These are phyloP conservation scores for Dendrocincla fuliginosa DNA, from an alignment of 2,797 vertebrate genomes.

Conservation along the genomic window DNA sequence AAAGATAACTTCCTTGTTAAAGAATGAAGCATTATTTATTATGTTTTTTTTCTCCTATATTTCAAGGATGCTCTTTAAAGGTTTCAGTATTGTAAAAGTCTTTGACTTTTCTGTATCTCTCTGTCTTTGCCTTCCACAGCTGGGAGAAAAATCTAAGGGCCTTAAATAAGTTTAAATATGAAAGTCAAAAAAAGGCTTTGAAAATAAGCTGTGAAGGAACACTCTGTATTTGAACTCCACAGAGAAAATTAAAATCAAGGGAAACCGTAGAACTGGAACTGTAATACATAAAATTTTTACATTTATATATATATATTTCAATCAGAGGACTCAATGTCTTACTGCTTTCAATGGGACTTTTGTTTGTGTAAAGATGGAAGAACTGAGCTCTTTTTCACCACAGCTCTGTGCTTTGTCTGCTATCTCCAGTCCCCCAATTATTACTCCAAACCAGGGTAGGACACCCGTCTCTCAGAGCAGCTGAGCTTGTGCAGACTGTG, in stretches of 20 bases:
- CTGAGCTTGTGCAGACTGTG: fast-evolving
- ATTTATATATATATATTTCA: constrained; percentile 18
- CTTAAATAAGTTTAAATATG: constrained; percentile 49
- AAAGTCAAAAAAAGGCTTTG: constrained; percentile 46
- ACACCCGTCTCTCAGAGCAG: background rate
- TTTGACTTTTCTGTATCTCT: constrained; percentile 17
- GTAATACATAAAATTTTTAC: constrained; percentile 23
- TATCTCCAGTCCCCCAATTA: background rate
- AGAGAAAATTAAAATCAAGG: constrained; percentile 50
- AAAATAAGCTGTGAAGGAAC: constrained; percentile 54
- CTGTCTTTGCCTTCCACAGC: constrained; percentile 25
- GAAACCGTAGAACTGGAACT: background rate
- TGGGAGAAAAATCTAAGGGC: constrained; percentile 39
- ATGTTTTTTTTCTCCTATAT: background rate
- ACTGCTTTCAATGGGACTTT: constrained; percentile 44
- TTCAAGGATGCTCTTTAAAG: constrained; percentile 8
- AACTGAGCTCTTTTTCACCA: constrained; percentile 34
- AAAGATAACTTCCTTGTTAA: background rate
- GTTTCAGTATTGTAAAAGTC: background rate
- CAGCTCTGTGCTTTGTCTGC: constrained; percentile 39
- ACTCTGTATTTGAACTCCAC: constrained; percentile 48
- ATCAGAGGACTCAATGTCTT: constrained; percentile 41
- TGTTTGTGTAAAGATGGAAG: constrained; percentile 43
- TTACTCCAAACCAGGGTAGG: background rate
- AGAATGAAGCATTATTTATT: background rate